These are phyloP conservation scores for Himalopsyche tibetana DNA, from an alignment of 2,888 invertebrate species.

Conservation along the genomic window DNA sequence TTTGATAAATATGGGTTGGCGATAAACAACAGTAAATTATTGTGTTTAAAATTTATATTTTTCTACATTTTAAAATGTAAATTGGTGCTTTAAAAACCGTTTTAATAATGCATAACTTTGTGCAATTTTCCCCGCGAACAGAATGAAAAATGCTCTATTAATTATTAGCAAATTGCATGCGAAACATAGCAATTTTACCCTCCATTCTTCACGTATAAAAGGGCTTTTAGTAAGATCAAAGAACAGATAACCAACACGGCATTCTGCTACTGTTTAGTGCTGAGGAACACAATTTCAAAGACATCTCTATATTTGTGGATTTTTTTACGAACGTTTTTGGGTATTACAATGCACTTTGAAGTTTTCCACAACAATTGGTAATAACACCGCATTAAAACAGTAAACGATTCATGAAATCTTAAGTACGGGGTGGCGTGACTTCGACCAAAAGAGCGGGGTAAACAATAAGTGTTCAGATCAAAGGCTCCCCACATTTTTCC, in stretches of 20 bases:
- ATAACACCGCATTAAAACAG: background rate
- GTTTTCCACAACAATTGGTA: constrained; percentile 10
- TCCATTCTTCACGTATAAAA: constrained; percentile 48
- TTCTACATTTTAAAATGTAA: constrained; percentile 66
- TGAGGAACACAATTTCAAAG: background rate
- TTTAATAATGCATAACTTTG: constrained; percentile 37
- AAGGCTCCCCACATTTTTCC: background rate
- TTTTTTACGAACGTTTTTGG: background rate
- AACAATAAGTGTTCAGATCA: constrained; percentile 21
- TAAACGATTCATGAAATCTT: constrained; percentile 27
- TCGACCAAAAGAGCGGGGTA: background rate
- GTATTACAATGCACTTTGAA: constrained; percentile 12
- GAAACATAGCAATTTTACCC: constrained; percentile 54
- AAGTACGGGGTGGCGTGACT: constrained; percentile 31
- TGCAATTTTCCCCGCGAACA: constrained; percentile 26
- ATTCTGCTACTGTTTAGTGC: background rate
- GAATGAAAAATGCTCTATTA: constrained; percentile 44
- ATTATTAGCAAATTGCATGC: constrained; percentile 61
- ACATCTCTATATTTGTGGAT: constrained; percentile 15
- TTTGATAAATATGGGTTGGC: too few relatives aligned
- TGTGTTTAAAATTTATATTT: constrained; percentile 76
- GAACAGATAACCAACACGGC: background rate
- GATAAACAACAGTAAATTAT: constrained; percentile 43
- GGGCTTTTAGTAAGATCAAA: constrained; percentile 16
- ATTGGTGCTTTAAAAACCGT: constrained; percentile 5